A percentile compares a stretch with the other conserved stretches of the same genome.
phyloP scores from a whole-genome alignment of 2,797 vertebrate genomes.

The Pseudochromis fuscus region DNA sequence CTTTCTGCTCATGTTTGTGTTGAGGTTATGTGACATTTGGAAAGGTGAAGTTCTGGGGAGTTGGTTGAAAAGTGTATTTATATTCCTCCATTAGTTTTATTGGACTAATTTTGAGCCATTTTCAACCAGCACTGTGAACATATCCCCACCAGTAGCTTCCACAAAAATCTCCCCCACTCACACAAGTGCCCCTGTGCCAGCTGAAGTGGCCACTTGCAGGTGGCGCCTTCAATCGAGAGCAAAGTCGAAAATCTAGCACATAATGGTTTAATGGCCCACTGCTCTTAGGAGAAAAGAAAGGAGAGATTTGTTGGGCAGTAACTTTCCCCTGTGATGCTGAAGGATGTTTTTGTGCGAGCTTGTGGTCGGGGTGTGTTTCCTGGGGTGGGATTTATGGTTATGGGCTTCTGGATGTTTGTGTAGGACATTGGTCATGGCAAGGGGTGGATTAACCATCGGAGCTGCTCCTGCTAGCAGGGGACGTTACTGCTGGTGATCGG shows the following conservation, averaged over 20 bases:
- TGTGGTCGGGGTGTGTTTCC: slow-evolving; percentile 79
- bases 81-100: no score
- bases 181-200: slow-evolving; percentile 60
- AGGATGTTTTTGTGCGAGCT: slow-evolving; percentile 81
- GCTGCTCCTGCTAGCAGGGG: slow-evolving; percentile 50
- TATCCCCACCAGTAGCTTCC: slow-evolving; percentile 18
- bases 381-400: slow-evolving; percentile 84
- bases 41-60: not conserved
- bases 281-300: slow-evolving; percentile 73
- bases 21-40: not conserved
- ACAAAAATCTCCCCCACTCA: slow-evolving; percentile 37
- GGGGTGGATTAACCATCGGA: slow-evolving; percentile 64
- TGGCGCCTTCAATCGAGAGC: slow-evolving; percentile 68
- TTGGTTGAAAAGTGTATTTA: slow-evolving; percentile 8
- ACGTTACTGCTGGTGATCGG: slow-evolving; percentile 34
- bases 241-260: slow-evolving; percentile 62
- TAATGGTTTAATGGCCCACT: slow-evolving; percentile 79
- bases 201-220: slow-evolving; percentile 75
- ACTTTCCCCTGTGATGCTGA: slow-evolving; percentile 79
- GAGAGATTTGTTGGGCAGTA: slow-evolving; percentile 81
- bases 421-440: slow-evolving; percentile 77
- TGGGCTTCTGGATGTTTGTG: slow-evolving; percentile 76
- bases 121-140: slow-evolving; percentile 8
- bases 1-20: slow-evolving; percentile 1
- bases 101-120: no score